Conservation (phyloP, 2,113 vertebrate species). For the Picathartes gymnocephalus region DNA sequence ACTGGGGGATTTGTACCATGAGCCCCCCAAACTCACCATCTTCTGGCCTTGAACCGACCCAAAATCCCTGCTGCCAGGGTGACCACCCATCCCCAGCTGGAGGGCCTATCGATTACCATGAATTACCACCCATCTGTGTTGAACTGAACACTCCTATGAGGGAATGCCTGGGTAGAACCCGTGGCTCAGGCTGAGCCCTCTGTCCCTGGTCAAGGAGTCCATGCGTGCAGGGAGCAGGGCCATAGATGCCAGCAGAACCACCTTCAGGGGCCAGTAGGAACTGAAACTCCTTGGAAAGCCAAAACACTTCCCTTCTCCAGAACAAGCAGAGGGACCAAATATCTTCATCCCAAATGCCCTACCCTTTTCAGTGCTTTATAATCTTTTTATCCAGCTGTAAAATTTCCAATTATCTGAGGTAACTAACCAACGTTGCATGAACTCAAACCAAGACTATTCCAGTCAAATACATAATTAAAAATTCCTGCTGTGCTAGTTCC, state of each 20-base stretch:
- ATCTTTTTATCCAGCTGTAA: slow-evolving; percentile 37
- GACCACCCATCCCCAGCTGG: not conserved
- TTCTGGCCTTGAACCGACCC: not conserved
- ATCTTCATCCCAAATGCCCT: not conserved
- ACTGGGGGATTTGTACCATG: not conserved
- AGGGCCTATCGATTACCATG: not conserved
- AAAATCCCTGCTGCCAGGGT: not conserved
- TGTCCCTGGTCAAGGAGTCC: accelerated
- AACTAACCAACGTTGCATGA: not conserved
- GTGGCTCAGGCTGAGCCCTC: not conserved
- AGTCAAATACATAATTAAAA: slow-evolving; percentile 24
- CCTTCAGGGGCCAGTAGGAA: accelerated
- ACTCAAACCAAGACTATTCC: not conserved
- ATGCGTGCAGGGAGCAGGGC: accelerated
- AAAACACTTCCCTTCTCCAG: not conserved
- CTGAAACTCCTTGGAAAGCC: not conserved
- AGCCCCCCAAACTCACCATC: not conserved
- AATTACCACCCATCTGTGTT: not conserved
- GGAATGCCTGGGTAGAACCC: not conserved
- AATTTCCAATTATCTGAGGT: slow-evolving; percentile 34
- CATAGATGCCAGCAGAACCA: not conserved
- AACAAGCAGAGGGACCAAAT: not conserved
- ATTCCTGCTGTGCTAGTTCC: not conserved
- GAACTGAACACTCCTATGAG: accelerated
- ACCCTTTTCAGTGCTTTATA: not conserved